A percentile compares a stretch with the other conserved stretches of the same genome.
Conservation (phyloP, 2,888 invertebrate species). For the Rhagonycha fulva region DNA sequence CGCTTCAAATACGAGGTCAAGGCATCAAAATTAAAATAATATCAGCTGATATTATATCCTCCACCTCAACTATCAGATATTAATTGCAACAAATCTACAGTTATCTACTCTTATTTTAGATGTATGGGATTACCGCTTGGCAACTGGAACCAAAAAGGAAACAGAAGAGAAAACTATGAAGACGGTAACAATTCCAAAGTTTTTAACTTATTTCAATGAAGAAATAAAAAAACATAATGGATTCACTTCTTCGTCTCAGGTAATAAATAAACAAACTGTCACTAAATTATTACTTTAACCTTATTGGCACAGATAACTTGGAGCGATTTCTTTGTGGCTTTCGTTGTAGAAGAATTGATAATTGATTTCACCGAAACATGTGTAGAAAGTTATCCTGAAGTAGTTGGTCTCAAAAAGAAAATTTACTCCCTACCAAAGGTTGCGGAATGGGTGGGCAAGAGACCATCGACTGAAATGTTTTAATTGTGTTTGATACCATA, state of each 20-base stretch:
- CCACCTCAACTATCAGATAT: no score
- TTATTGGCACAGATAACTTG: background rate
- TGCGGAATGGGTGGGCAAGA: conserved; percentile 65
- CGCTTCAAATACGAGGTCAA: no score
- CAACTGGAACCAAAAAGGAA: background rate
- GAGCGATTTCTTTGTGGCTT: conserved; percentile 10
- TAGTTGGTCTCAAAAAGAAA: conserved; percentile 60
- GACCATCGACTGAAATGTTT: conserved; percentile 52
- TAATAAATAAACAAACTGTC: background rate
- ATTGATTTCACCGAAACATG: background rate
- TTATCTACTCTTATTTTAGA: background rate
- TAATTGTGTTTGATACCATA: background rate
- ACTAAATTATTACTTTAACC: background rate
- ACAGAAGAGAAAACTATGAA: background rate
- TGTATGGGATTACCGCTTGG: background rate
- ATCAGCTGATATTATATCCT: no score
- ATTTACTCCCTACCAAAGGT: conserved; percentile 62
- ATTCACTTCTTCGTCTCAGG: background rate
- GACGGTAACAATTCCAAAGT: background rate
- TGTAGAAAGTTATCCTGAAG: conserved; percentile 58
- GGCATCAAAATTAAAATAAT: no score
- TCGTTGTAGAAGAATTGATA: conserved; percentile 59
- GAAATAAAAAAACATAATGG: background rate
- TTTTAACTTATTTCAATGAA: background rate
- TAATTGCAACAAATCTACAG: no score